These are phyloP conservation scores for Prolemur simus DNA, from an alignment of 2,113 vertebrate genomes.

Conservation along the genomic window DNA sequence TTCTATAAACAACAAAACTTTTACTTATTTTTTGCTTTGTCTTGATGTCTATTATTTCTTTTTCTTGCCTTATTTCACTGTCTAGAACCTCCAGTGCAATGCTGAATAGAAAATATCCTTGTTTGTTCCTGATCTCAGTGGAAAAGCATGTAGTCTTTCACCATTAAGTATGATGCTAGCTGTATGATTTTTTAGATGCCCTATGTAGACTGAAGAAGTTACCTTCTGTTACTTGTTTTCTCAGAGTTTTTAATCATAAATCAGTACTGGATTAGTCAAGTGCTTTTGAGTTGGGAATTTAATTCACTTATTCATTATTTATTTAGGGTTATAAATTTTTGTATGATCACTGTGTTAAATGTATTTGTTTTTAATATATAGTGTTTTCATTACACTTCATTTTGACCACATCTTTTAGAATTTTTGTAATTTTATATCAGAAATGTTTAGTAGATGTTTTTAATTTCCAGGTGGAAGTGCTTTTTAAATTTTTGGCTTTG, in stretches of 20 bases:
- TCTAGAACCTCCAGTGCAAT: neutral
- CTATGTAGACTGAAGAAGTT: neutral
- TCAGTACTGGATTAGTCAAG: neutral
- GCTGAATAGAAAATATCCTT: neutral
- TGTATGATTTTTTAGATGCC: neutral
- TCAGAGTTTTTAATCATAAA: neutral
- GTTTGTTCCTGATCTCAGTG: neutral
- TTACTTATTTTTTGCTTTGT: neutral
- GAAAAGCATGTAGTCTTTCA: neutral
- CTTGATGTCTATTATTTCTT: neutral
- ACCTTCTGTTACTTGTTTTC: neutral
- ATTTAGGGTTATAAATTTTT: neutral
- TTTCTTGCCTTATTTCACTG: neutral
- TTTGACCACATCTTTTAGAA: neutral
- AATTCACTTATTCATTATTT: neutral
- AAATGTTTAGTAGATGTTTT: neutral
- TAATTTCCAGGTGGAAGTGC: neutral
- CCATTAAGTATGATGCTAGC: neutral
- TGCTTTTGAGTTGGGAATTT: neutral
- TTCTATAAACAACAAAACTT: neutral
- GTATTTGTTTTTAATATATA: neutral
- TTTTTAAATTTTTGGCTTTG: neutral
- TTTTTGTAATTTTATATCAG: neutral
- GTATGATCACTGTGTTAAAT: neutral
- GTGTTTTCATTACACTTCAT: neutral